A percentile compares a stretch with the other conserved stretches of the same genome.
phyloP scores from a whole-genome alignment of 2,888 invertebrate species.

The Hemistola chrysoprasaria region DNA sequence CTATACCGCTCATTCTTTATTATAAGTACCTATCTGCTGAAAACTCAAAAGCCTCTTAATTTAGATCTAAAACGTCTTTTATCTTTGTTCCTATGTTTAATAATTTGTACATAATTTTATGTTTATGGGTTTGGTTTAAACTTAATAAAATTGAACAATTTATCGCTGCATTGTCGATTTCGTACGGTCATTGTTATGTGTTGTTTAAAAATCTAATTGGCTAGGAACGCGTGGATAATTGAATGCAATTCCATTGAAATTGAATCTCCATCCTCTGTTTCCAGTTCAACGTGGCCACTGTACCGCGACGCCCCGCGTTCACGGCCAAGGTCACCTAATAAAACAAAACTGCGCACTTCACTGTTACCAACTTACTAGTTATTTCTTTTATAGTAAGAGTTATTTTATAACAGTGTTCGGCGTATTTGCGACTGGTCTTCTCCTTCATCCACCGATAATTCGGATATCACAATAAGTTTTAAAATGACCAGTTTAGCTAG shows the following conservation, averaged over 20 bases:
- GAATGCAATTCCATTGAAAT: conserved; percentile 62
- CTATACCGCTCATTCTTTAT: too few species aligned
- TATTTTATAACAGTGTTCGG: conserved; percentile 6
- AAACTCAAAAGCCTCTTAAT: too few species aligned
- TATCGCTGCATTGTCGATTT: conserved; percentile 24
- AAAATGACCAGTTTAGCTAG: background rate
- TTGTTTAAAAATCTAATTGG: conserved; percentile 38
- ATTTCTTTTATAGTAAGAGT: conserved; percentile 18
- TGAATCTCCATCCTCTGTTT: conserved; percentile 44
- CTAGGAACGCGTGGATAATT: conserved; percentile 62
- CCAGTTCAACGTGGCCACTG: conserved; percentile 68
- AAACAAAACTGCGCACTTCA: conserved; percentile 69
- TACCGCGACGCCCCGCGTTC: conserved; percentile 75
- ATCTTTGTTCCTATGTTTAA: conserved; percentile 2
- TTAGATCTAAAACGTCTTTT: background rate
- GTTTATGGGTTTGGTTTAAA: too few species aligned
- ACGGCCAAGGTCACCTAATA: conserved; percentile 76
- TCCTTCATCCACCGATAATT: too few species aligned
- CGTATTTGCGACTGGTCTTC: too few species aligned
- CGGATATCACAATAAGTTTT: too few species aligned
- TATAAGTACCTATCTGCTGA: too few species aligned
- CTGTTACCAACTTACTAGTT: conserved; percentile 32
- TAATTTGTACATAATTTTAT: conserved; percentile 1
- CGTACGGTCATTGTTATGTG: conserved; percentile 17
- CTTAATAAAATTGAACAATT: conserved; percentile 15